Base-by-base conservation (phyloP, 2,888 invertebrate species). In the Odontomyia ornata region DNA sequence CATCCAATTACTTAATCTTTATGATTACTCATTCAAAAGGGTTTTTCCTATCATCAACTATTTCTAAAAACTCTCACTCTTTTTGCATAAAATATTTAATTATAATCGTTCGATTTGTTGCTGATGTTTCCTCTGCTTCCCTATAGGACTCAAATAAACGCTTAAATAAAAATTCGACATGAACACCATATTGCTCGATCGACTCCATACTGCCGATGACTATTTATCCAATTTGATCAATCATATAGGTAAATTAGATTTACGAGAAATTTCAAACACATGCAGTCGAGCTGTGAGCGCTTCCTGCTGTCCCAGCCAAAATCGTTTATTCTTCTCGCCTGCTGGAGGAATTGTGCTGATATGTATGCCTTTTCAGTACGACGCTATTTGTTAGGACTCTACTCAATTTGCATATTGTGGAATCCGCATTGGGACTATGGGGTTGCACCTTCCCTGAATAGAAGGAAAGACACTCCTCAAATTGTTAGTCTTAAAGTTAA, bases 321-420 rank as follows among this genome's bases (percentile, higher is more conserved):
- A 36, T 36, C 36, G 36, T 36, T 3, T 36, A 36, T 9, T 36
- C 9, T 36, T 36, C 36, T 5, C 36, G 36, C 3, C 9, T 9
- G 36, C 3, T 36, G 9, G 36, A 5, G n/a, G 36, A 36, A 36
- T 36, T 36, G 5, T 72, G 18, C 46, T 4, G 27, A 27, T 27
- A 64, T 52, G 3, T 28, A 30, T 67, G 27, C 43, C 15, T 36
- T 62, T 62, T 47, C 28, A 75, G 75, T 75, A 25, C 43, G 25
- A 47, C 4, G 21, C 7, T 47, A 75, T 13, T 15, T 75, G 43
- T 11, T 75, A 18, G 27, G 28, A 27, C 28, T 75, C 18, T 75
- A 75, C 43, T 75, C 75, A 21, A 64, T 75, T 43, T 75, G 75
- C 47, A 75, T 75, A 43, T 28, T 75, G 21, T 64, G 64, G 64